A percentile compares a stretch with the other conserved stretches of the same genome.
These are phyloP conservation scores for Agrotis ipsilon DNA, from an alignment of 2,888 invertebrate species.

Conservation along the genomic window DNA sequence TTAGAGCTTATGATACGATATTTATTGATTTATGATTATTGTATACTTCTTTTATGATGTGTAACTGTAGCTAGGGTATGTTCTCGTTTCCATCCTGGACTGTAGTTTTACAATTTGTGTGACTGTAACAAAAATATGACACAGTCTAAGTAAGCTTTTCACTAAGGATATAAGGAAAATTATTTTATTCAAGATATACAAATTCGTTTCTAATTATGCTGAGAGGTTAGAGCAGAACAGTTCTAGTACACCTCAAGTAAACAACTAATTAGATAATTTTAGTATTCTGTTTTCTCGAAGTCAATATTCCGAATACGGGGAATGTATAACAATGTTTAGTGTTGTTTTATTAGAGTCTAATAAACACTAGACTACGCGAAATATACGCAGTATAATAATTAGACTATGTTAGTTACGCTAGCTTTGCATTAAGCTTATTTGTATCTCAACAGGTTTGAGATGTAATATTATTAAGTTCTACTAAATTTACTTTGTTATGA, in stretches of 20 bases:
- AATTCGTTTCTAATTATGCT: conserved; percentile 1
- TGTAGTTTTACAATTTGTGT: not conserved
- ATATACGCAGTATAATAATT: too few species aligned
- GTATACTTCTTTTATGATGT: too few species aligned
- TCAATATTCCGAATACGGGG: conserved; percentile 1
- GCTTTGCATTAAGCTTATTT: conserved; percentile 4
- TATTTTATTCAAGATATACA: too few species aligned
- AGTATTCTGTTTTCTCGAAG: conserved; percentile 9
- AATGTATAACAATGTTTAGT: not conserved
- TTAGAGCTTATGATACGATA: too few species aligned
- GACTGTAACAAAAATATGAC: too few species aligned
- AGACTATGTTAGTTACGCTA: conserved; percentile 25
- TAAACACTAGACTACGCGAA: too few species aligned
- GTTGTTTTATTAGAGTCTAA: conserved; percentile 1
- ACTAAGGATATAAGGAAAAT: too few species aligned
- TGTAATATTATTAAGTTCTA: not conserved
- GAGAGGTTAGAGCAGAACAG: not conserved
- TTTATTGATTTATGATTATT: too few species aligned
- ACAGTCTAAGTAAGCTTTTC: too few species aligned
- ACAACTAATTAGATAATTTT: conserved; percentile 14
- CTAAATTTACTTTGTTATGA: not conserved
- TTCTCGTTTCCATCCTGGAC: not conserved
- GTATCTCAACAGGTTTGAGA: not conserved
- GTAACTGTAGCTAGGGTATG: not conserved
- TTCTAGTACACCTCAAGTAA: conserved; percentile 4